These are phyloP conservation scores for Hemithea aestivaria DNA, from an alignment of 2,888 invertebrate genomes.

Conservation along the genomic window DNA sequence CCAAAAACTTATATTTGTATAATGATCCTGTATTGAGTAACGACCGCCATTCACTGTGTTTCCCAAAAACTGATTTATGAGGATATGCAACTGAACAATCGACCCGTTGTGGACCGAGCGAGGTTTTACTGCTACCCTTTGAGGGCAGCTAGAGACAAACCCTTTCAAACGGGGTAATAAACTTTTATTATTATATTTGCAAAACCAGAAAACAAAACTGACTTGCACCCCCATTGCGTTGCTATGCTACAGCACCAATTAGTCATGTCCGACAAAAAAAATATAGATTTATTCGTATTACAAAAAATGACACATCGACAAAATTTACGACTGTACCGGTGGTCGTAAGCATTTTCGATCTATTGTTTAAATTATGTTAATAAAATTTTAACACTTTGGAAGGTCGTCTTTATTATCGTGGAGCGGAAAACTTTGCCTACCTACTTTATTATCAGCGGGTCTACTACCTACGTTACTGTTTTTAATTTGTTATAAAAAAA, in stretches of 20 bases:
- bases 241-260: conserved; percentile 59
- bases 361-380: conserved; percentile 60
- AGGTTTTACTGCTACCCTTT: conserved; percentile 70
- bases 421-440: conserved; percentile 38
- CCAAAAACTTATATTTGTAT: conserved; percentile 77
- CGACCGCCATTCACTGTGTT: conserved; percentile 58
- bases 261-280: conserved; percentile 66
- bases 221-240: conserved; percentile 61
- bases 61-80: conserved; percentile 72
- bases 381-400: conserved; percentile 68
- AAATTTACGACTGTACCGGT: conserved; percentile 62
- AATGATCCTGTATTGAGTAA: conserved; percentile 74
- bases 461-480: conserved; percentile 27
- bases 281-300: conserved; percentile 42
- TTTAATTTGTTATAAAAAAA: conserved; percentile 27
- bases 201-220: conserved; percentile 60
- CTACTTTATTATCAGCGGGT: conserved; percentile 31
- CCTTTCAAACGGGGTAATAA: conserved; percentile 77
- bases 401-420: conserved; percentile 50
- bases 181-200: conserved; percentile 78
- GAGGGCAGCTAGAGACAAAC: conserved; percentile 59
- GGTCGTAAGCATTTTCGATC: conserved; percentile 57
- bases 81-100: conserved; percentile 73
- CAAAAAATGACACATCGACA: conserved; percentile 60
- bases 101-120: conserved; percentile 54